Evolutionary conservation across 2,113 vertebrate species (phyloP), one percentile per base, ranked within the genome.

Genomic region (Triplophysa dalaica): DNA sequence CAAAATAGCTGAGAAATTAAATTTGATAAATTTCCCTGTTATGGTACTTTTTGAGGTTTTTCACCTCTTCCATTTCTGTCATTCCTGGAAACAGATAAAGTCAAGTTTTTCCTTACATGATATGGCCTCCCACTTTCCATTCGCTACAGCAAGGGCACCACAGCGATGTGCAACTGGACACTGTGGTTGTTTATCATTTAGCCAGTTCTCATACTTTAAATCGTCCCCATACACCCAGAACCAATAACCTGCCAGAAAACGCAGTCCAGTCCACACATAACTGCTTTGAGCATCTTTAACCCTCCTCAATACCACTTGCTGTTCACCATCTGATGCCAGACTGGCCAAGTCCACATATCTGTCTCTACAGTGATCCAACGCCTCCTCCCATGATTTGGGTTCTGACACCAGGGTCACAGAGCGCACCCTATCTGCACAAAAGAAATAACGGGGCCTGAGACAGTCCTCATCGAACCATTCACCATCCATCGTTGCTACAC

Each of bases 261-360:
- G 24, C 45, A 80, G 24, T 13, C 78, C 60, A 56, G 52, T 65
- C 56, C 72, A 75, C 21, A 26, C 72, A 62, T 62, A 62, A 61
- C 13, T 13, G 45, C 3, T 62, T 45, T 56, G 68, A 7, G n/a
- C 6, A 41, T n/a, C 2, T 50, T 41, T 8, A 70, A 61, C 43
- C 14, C 66, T 77, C 1, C 14, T 77, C 63, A 21, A 7, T 21
- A 26, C 63, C 3, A 33, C 1, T 3, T 22, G 17, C 19, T 65
- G 75, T 16, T 52, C 45, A 29, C 17, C 52, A 41, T 4, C 26
- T 67, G 29, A 58, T 12, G 6, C 8, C 50, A 77, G n/a, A 69
- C 50, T 68, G 33, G 21, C 14, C 54, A 74, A 74, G 56, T 74
- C 70, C 21, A 74, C 56, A 61, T 61, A 74, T 74, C 33, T 19